Base-by-base conservation (phyloP, 2,888 invertebrate genomes). In the Eugnorisma glareosa region DNA sequence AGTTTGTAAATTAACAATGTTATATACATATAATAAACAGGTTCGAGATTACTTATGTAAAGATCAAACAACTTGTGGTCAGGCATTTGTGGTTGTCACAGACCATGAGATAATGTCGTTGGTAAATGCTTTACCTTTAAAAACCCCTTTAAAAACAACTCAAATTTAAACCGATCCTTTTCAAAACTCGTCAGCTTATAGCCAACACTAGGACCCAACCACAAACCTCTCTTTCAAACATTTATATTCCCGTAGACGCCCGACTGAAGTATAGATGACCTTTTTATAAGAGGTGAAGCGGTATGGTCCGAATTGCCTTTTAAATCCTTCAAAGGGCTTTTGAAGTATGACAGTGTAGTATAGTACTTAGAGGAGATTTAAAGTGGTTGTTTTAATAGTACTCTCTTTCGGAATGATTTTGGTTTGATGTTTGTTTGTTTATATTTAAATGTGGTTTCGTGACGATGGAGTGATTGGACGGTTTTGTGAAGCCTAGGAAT, bases 211-310 rank as follows among this genome's bases (percentile, higher is more conserved):
- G 31, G 40, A 64, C 90, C 86, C 24, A 59, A 81, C 83, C 82
- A 69, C 71, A 82, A 83, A 84, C 75, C 80, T 74, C 81, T 83
- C 86, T 88, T 90, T 85, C 88, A 88, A 86, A 90, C 91, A 92
- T 93, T 94, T 92, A 92, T 93, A 94, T 94, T 93, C 92, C 85
- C 83, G 75, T 79, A 85, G 88, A 85, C 79, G 77, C 81, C 84
- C 75, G 85, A 81, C 84, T 76, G 83, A 91, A 89, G 88, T 91
- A 91, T 86, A 90, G 89, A 92, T 91, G 93, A 93, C 93, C 93
- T 93, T 92, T 93, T 93, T 93, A 93, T 89, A 91, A 89, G 85
- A 91, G 90, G 88, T 90, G 81, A 77, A 81, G 84, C 79, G 85
- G 85, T 81, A 59, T 83, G 89, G 90, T 89, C 89, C 89, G 85